These are phyloP conservation scores for Aurelia sp. DNA, from an alignment of 30 jellyfish, hydroid and myxozoan species.

Conservation along the genomic window DNA sequence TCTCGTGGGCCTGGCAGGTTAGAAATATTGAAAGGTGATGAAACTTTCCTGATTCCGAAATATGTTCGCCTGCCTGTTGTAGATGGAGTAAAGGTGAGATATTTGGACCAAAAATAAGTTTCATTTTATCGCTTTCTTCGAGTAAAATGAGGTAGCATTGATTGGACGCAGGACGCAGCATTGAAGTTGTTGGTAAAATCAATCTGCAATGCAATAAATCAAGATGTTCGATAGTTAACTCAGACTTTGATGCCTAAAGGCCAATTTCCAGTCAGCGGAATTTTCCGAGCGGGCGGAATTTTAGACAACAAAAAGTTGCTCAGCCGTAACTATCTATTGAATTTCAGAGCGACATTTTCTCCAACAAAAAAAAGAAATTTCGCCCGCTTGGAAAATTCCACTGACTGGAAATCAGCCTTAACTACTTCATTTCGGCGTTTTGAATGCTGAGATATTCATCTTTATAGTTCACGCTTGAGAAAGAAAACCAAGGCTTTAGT, in stretches of 20 bases:
- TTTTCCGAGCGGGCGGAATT: too few species aligned
- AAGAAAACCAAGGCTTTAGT: neutral
- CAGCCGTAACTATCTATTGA: too few species aligned
- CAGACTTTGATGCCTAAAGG: too few species aligned
- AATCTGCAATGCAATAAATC: too few species aligned
- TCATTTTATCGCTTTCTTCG: neutral
- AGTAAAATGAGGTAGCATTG: neutral
- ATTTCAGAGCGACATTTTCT: too few species aligned
- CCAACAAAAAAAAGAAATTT: too few species aligned
- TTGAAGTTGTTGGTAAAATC: neutral
- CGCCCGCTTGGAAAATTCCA: too few species aligned
- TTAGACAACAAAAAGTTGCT: too few species aligned
- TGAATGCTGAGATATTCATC: neutral
- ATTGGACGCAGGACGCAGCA: neutral
- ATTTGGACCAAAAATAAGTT: neutral
- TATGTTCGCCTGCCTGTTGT: slow-evolving; percentile 29
- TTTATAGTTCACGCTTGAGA: neutral
- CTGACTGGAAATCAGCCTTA: too few species aligned
- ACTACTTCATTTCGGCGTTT: too few species aligned
- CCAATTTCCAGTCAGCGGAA: too few species aligned
- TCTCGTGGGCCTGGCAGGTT: neutral
- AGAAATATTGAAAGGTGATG: neutral
- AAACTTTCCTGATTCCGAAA: slow-evolving; percentile 5
- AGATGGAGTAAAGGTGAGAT: slow-evolving; percentile 40
- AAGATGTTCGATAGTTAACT: too few species aligned